Evolutionary conservation across 2,888 invertebrate genomes (phyloP).

Genomic region (Thecocarcelia acutangulata): DNA sequence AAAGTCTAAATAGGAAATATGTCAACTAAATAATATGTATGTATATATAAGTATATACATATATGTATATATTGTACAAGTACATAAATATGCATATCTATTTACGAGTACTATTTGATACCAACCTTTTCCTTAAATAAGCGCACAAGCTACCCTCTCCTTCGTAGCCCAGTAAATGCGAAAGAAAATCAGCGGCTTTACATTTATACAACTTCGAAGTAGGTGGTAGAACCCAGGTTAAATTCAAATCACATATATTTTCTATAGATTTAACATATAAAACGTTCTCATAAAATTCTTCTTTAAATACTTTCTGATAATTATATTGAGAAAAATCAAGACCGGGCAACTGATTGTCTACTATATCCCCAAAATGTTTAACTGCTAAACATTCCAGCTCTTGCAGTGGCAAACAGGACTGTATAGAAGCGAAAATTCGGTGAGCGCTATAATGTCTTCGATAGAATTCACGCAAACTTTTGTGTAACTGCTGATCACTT

Average conservation of each 20-base stretch:
- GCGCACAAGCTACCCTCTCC: constrained; percentile 92
- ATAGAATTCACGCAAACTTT: constrained; percentile 88
- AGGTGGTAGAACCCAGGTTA: constrained; percentile 80
- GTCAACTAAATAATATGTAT: too few species aligned
- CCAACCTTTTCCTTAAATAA: constrained; percentile 87
- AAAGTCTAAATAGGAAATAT: constrained; percentile 83
- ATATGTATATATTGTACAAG: neutral
- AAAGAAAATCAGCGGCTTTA: constrained; percentile 86
- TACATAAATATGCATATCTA: too few species aligned
- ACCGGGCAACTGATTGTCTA: constrained; percentile 85
- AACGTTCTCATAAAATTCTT: constrained; percentile 77
- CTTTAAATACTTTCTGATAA: constrained; percentile 76
- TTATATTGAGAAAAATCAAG: constrained; percentile 84
- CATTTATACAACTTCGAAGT: constrained; percentile 75
- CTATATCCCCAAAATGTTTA: constrained; percentile 86
- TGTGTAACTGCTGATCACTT: constrained; percentile 85
- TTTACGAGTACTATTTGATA: neutral
- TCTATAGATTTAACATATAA: constrained; percentile 90
- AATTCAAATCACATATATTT: constrained; percentile 85
- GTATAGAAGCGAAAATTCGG: constrained; percentile 92
- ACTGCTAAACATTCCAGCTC: constrained; percentile 79
- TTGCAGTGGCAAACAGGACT: constrained; percentile 83
- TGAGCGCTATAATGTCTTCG: constrained; percentile 91
- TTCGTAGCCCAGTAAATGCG: constrained; percentile 92
- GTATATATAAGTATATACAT: neutral